A percentile compares a stretch with the other conserved stretches of the same genome.
phyloP scores from a whole-genome alignment of 2,888 invertebrate genomes.

The Meta bourneti region DNA sequence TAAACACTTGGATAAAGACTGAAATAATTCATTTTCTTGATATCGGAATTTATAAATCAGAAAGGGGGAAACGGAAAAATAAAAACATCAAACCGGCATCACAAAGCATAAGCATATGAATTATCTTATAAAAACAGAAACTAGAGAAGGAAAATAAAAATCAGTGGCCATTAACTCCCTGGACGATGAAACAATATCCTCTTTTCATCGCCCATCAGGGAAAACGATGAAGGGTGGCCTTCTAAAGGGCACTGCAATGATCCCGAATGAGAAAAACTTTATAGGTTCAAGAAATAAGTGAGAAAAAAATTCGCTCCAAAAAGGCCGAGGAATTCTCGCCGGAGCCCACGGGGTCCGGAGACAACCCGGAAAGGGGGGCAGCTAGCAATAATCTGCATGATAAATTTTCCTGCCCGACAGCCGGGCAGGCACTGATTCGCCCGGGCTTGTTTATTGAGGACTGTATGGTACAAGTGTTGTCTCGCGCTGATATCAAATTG shows the following conservation, averaged over 20 bases:
- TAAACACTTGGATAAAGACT: too few species aligned
- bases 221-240: conserved; percentile 11
- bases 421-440: conserved; percentile 68
- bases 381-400: conserved; percentile 71
- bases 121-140: background rate
- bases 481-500: conserved; percentile 59
- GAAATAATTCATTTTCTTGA: too few species aligned
- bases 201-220: conserved; percentile 20
- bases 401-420: conserved; percentile 70
- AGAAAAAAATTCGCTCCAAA: background rate
- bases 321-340: background rate
- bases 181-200: conserved; percentile 10
- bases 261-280: background rate
- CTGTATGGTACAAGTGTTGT: conserved; percentile 73
- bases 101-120: too few species aligned
- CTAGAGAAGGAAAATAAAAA: conserved; percentile 6
- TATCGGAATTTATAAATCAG: too few species aligned
- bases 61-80: too few species aligned
- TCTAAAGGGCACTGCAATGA: conserved; percentile 6
- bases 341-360: background rate
- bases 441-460: conserved; percentile 70
- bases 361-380: background rate
- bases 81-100: too few species aligned
- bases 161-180: conserved; percentile 20
- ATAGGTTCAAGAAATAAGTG: background rate